A percentile compares a stretch with the other conserved stretches of the same genome.
Conservation (phyloP, 1,140 invertebrate species). For the Theocolax elegans region DNA sequence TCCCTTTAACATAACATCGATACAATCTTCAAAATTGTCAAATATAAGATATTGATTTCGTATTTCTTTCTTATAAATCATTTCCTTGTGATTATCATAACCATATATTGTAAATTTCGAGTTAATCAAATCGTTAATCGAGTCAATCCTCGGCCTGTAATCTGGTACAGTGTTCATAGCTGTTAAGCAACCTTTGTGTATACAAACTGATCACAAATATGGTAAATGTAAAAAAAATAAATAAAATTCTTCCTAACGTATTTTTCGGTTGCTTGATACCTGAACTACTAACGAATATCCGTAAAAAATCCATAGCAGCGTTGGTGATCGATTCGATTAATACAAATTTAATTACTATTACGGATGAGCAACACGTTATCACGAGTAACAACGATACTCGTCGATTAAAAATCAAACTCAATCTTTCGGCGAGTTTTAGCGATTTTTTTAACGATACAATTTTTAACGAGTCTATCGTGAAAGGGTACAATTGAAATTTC, state of each 20-base stretch:
- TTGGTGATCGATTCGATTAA: too few relatives aligned
- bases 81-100: not conserved
- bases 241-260: not conserved
- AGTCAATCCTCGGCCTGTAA: conserved; percentile 42
- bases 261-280: not conserved
- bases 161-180: conserved; percentile 28
- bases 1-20: too few relatives aligned
- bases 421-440: too few relatives aligned
- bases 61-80: not conserved
- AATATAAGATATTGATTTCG: not conserved
- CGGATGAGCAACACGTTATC: too few relatives aligned
- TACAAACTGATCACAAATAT: conserved; percentile 46
- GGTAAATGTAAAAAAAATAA: not conserved
- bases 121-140: conserved; percentile 54
- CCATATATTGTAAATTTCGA: conserved; percentile 49
- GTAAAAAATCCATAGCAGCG: not conserved
- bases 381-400: too few relatives aligned
- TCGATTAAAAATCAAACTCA: too few relatives aligned
- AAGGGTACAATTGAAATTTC: too few relatives aligned
- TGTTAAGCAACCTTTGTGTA: conserved; percentile 64
- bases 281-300: not conserved
- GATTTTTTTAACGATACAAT: too few relatives aligned
- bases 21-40: not conserved
- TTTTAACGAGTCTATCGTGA: too few relatives aligned
- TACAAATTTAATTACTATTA: too few relatives aligned